Percentiles rank a stretch among this genome's conserved stretches.
phyloP scores from a whole-genome alignment of 2,888 invertebrate genomes.

The Campaea margaritaria region DNA sequence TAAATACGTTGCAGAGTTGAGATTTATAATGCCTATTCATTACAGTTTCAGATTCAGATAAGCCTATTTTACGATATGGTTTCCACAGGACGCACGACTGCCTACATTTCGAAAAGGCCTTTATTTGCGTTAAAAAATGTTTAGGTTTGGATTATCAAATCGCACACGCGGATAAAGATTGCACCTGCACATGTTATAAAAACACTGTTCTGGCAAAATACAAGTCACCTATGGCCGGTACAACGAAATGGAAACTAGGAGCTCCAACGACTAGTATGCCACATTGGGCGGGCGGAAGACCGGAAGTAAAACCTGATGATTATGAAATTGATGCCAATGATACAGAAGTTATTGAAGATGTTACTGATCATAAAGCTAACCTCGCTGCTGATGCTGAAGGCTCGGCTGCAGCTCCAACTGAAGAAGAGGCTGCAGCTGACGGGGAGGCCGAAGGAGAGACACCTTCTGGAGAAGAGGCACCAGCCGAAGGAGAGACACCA shows the following conservation, averaged over 20 bases:
- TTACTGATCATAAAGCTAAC: not conserved
- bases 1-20: not conserved
- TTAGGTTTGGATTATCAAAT: constrained; percentile 59
- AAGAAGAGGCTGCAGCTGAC: not conserved
- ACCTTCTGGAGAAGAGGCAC: too few species aligned
- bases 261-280: constrained; percentile 64
- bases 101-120: constrained; percentile 56
- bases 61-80: constrained; percentile 63
- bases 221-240: constrained; percentile 19
- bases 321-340: constrained; percentile 22
- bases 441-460: not conserved
- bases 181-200: constrained; percentile 62
- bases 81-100: constrained; percentile 65
- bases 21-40: not conserved
- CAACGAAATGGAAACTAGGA: constrained; percentile 52
- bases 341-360: constrained; percentile 13
- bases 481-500: too few species aligned
- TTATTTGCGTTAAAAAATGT: constrained; percentile 66
- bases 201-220: constrained; percentile 54
- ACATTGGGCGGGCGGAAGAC: constrained; percentile 50
- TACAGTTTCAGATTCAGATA: constrained; percentile 34
- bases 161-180: constrained; percentile 63
- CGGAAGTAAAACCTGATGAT: not conserved
- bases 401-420: not conserved
- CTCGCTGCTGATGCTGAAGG: not conserved